Evolutionary conservation across 2,797 vertebrate genomes (phyloP).

Genomic region (Eulemur albifrons): DNA sequence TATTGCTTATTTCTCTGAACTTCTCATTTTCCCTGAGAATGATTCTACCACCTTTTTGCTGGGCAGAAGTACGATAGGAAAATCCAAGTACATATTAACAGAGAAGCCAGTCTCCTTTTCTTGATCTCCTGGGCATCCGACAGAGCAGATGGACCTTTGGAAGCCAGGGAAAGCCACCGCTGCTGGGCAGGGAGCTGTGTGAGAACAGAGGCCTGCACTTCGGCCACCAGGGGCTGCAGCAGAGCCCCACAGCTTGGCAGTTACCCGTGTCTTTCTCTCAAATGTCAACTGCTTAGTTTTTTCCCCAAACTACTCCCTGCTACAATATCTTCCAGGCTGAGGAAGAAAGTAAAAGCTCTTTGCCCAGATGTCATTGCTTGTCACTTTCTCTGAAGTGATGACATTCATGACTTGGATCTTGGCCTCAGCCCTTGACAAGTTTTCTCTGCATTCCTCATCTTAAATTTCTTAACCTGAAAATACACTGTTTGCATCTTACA

Average conservation of each 20-base stretch:
- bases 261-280: neutral
- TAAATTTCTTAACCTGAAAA: neutral
- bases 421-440: neutral
- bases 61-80: neutral
- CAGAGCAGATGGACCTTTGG: neutral
- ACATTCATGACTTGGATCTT: neutral
- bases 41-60: neutral
- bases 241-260: neutral
- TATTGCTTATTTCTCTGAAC: neutral
- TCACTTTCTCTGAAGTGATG: neutral
- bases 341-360: neutral
- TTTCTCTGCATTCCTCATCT: neutral
- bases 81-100: neutral
- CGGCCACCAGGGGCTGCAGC: neutral
- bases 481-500: neutral
- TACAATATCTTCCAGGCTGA: neutral
- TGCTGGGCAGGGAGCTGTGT: neutral
- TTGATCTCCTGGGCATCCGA: neutral
- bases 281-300: neutral
- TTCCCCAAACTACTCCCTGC: neutral
- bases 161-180: neutral
- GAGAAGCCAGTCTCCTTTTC: neutral
- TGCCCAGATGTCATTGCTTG: neutral
- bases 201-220: neutral
- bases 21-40: neutral